Evolutionary conservation across 1,140 invertebrate species (phyloP), one percentile per base, ranked within the genome.

Genomic region (Caenorhabditis brenneri): DNA sequence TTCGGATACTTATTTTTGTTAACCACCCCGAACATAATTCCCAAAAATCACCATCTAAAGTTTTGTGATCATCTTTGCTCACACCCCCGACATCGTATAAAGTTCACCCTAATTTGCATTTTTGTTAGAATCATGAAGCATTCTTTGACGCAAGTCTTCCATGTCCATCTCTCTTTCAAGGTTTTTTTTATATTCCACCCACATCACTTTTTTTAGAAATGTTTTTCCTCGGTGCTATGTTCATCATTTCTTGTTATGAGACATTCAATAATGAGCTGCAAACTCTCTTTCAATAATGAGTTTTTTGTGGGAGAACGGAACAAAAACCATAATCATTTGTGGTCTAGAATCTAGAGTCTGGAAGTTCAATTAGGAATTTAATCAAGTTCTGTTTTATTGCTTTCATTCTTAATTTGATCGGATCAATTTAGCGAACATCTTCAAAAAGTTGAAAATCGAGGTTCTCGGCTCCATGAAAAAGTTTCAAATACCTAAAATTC

Each of bases 51-150:
- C 2, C 6, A 27, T 24, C 10, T 27, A 22, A 2, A 33, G 58
- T 65, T 65, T 65, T 65, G 9, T 65, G 58, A 65, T 65, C 29
- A 65, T 65, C 58, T 58, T 58, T 29, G 53, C 53, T 65, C 58
- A 65, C 58, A 65, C 58, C 58, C 58, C 58, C 58, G 58, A 36
- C 29, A 0, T 19, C 16, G 29, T 65, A 65, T 65, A 65, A 65
- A 65, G 58, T 65, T 65, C 31, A 65, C 22, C 31, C n/a, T 36
- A 1, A 65, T 65, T 65, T 65, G 58, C 58, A 65, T 65, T 65
- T 65, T 65, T 36, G 58, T 33, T 22, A 31, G 58, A 65, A 65
- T 65, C 58, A 65, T 65, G 58, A 65, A 65, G 58, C 58, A 65
- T n/a, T 65, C 58, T 33, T 65, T 65, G 58, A 65, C 58, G 58